phyloP scores from a whole-genome alignment of 2,113 vertebrate species.

The Callipepla squamata region DNA sequence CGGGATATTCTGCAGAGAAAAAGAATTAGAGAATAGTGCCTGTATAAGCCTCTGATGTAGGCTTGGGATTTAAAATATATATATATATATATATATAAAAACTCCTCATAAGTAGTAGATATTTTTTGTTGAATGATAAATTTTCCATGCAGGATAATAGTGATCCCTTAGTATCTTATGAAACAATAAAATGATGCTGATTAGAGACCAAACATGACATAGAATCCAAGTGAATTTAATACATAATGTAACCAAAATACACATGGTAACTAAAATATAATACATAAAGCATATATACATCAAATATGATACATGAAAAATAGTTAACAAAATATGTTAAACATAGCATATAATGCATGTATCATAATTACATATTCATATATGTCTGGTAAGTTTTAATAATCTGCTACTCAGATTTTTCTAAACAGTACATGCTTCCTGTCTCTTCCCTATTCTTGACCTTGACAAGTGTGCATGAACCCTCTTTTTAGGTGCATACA shows the following conservation, averaged over 20 bases:
- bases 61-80: background rate
- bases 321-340: slow-evolving; percentile 56
- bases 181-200: background rate
- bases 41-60: background rate
- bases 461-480: background rate
- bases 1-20: background rate
- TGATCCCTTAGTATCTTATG: background rate
- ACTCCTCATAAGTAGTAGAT: background rate
- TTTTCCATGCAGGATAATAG: background rate
- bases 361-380: slow-evolving; percentile 19
- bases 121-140: background rate
- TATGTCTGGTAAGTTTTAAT: background rate
- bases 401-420: background rate
- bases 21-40: background rate
- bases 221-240: slow-evolving; percentile 62
- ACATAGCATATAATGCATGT: slow-evolving; percentile 28
- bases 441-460: background rate
- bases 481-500: background rate
- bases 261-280: slow-evolving; percentile 65
- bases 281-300: slow-evolving; percentile 55
- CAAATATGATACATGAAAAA: slow-evolving; percentile 60
- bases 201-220: background rate
- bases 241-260: background rate
- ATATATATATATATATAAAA: too few species aligned
- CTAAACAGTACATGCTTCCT: background rate